Conservation (phyloP, 2,888 invertebrate genomes). For the Nysson spinosus region DNA sequence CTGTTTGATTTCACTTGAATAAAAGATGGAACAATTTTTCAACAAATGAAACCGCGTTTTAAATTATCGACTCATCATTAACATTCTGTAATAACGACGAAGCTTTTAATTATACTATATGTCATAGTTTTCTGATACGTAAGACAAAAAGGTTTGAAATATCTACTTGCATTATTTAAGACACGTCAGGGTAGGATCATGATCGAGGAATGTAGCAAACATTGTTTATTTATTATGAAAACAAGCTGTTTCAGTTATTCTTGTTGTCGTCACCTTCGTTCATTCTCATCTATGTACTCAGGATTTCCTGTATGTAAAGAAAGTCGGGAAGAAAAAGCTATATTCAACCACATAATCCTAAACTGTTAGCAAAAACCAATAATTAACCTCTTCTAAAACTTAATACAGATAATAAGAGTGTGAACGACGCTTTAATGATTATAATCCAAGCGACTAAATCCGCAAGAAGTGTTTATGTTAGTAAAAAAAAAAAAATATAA, state of each 20-base stretch:
- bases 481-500: slow-evolving; percentile 47
- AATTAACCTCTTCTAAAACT: neutral
- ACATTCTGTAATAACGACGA: too few species aligned
- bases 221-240: slow-evolving; percentile 31
- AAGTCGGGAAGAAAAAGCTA: slow-evolving; percentile 2
- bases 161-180: too few species aligned
- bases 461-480: slow-evolving; percentile 13
- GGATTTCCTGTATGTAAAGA: neutral
- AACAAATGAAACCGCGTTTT: too few species aligned
- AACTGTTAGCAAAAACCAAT: neutral
- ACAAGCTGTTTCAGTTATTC: neutral
- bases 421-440: neutral
- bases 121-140: too few species aligned
- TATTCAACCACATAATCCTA: slow-evolving; percentile 2
- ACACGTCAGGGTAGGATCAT: neutral
- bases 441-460: slow-evolving; percentile 13
- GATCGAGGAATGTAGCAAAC: slow-evolving; percentile 18
- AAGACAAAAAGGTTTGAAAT: too few species aligned
- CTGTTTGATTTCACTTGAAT: too few species aligned
- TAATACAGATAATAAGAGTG: neutral
- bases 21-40: too few species aligned
- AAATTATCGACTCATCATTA: too few species aligned
- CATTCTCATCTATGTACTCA: neutral
- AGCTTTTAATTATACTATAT: too few species aligned
- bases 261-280: neutral